Conservation (phyloP, 2,888 invertebrate species). For the Cephus spinipes region DNA sequence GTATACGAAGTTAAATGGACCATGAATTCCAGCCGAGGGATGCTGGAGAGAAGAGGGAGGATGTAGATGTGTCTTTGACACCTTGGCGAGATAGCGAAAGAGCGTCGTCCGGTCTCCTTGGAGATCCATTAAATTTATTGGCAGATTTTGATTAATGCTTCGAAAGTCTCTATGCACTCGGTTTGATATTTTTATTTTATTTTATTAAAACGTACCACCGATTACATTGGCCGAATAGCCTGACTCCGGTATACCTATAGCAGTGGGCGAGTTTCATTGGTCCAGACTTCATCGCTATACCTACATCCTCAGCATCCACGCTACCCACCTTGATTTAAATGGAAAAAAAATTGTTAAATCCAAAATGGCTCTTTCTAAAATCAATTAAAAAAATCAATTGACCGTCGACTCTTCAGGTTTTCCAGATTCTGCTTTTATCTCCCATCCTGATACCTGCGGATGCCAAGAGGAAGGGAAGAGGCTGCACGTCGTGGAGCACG, state of each 20-base stretch:
- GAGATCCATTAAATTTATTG: slow-evolving; percentile 43
- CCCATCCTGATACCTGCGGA: background rate
- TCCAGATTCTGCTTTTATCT: background rate
- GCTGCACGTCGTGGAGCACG: slow-evolving; percentile 39
- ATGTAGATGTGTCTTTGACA: slow-evolving; percentile 27
- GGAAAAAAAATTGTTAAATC: background rate
- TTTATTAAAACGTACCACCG: background rate
- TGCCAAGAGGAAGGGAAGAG: background rate
- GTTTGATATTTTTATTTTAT: slow-evolving; percentile 1
- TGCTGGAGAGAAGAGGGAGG: slow-evolving; percentile 22
- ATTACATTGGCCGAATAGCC: slow-evolving; percentile 16
- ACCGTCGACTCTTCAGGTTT: background rate
- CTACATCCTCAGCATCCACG: background rate
- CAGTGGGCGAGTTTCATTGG: slow-evolving; percentile 14
- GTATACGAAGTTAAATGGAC: background rate
- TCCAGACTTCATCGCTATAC: background rate
- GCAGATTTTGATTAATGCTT: slow-evolving; percentile 45
- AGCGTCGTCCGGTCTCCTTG: slow-evolving; percentile 5
- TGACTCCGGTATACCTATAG: background rate
- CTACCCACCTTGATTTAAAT: background rate
- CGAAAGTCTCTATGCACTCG: slow-evolving; percentile 18
- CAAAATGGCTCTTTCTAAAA: background rate
- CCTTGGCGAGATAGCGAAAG: slow-evolving; percentile 17
- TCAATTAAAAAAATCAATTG: background rate
- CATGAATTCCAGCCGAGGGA: background rate